Percentiles rank a stretch among this genome's conserved stretches.
Conservation (phyloP, 2,888 invertebrate genomes). For the Patella caerulea region DNA sequence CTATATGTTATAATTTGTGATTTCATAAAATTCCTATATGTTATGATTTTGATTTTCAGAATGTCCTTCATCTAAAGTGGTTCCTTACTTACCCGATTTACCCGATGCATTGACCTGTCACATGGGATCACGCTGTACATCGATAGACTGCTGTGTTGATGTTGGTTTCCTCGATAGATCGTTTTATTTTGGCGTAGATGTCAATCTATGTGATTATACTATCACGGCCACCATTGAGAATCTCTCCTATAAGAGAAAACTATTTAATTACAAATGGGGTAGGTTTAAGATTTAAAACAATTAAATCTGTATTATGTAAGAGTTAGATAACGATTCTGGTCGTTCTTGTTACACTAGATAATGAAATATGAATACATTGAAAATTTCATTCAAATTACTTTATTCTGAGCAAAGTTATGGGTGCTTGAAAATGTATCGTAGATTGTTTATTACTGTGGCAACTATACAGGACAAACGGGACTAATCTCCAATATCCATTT, state of each 20-base stretch:
- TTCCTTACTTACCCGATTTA: conserved; percentile 25
- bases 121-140: conserved; percentile 38
- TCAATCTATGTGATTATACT: conserved; percentile 28
- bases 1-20: too few species aligned
- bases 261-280: conserved; percentile 40
- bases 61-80: conserved; percentile 37
- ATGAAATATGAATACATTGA: too few species aligned
- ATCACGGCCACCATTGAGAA: conserved; percentile 38
- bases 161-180: conserved; percentile 27
- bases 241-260: conserved; percentile 23
- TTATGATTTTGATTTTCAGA: conserved; percentile 29
- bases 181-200: conserved; percentile 15
- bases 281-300: neutral
- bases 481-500: too few species aligned
- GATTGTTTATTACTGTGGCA: too few species aligned
- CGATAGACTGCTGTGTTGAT: conserved; percentile 36
- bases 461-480: too few species aligned
- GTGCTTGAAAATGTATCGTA: too few species aligned
- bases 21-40: neutral
- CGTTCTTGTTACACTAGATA: too few species aligned
- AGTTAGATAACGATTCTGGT: too few species aligned
- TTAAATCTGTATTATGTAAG: too few species aligned
- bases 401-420: too few species aligned
- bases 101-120: conserved; percentile 38
- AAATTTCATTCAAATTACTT: too few species aligned